Evolutionary conservation across 2,797 vertebrate genomes (phyloP), one percentile per base, ranked within the genome.

Genomic region (Mareca strepera): DNA sequence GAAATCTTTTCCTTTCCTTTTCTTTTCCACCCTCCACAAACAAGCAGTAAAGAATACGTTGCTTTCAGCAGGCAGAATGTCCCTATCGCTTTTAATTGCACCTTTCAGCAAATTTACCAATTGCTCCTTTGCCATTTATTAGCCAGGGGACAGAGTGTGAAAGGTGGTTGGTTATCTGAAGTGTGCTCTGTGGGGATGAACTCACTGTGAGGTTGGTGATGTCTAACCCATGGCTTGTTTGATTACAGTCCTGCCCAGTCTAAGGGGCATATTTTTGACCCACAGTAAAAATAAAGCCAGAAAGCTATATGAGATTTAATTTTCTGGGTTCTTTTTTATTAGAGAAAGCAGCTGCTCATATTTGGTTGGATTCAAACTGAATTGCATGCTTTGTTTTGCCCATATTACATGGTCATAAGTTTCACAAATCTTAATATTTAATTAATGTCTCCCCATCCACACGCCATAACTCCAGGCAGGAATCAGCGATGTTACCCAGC

Each of bases 11-110:
- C 82, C 86, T 82, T 84, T 63, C 73, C 50, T 82, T 78, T 91
- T 83, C 60, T 83, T 93, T 70, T 68, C 48, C 50, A 31, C 94
- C 35, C 68, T 92, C 63, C 70, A 33, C 78, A 87, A 85, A 92
- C 75, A 72, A 95, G 69, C 55, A 81, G 91, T 64, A 90, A 95
- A 94, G 87, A 97, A 94, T 78, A 92, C 77, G 3, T 41, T 84
- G 82, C 68, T 94, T 94, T 80, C 35, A 92, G 86, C 14, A 11
- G 82, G 70, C 88, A 92, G 91, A 68, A 88, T 64, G 86, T 90
- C 76, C 80, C 70, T 68, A 44, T 93, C 12, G 15, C 74, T 87
- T 88, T 70, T 72, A 91, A 95, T 93, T 75, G 66, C 78, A 93
- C 60, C 72, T 96, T 90, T 88, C 92, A 94, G 26, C 2, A 3